Percentiles rank a stretch among this genome's conserved stretches.
Conservation (phyloP, 2,797 vertebrate genomes). For the Intellagama lesueurii region DNA sequence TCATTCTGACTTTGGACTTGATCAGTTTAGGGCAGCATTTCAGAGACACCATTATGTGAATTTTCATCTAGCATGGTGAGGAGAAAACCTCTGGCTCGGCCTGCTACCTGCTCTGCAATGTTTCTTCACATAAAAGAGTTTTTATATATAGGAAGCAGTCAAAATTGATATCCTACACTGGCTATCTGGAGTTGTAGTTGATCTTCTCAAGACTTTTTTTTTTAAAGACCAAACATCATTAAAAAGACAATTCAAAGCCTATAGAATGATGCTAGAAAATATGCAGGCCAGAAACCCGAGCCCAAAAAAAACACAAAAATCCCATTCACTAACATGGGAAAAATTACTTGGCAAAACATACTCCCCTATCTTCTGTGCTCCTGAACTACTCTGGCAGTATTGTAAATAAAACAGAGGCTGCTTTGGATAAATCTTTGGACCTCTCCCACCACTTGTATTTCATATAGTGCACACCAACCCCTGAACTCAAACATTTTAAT, state of each 20-base stretch:
- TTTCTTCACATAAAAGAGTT: background rate
- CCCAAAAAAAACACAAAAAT: background rate
- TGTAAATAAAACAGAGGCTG: conserved; percentile 49
- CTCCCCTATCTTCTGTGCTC: conserved; percentile 27
- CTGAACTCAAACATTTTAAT: conserved; percentile 61
- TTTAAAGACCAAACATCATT: background rate
- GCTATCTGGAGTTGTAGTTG: background rate
- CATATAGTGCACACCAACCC: conserved; percentile 26
- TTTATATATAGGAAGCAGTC: background rate
- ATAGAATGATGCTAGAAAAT: background rate
- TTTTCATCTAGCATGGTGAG: no score
- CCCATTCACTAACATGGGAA: conserved; percentile 43
- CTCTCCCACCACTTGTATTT: conserved; percentile 39
- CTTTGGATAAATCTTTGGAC: conserved; percentile 28
- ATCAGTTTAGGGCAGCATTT: no score
- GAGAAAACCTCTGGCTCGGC: background rate
- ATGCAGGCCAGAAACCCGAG: background rate
- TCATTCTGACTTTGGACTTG: no score
- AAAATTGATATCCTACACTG: background rate
- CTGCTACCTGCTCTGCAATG: no score
- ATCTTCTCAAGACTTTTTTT: background rate
- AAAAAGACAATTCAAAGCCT: background rate
- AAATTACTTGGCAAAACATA: conserved; percentile 29
- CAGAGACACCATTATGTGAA: background rate
- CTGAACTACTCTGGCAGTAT: conserved; percentile 34